Conservation (phyloP, 2,797 vertebrate species). For the Dermochelys coriacea region DNA sequence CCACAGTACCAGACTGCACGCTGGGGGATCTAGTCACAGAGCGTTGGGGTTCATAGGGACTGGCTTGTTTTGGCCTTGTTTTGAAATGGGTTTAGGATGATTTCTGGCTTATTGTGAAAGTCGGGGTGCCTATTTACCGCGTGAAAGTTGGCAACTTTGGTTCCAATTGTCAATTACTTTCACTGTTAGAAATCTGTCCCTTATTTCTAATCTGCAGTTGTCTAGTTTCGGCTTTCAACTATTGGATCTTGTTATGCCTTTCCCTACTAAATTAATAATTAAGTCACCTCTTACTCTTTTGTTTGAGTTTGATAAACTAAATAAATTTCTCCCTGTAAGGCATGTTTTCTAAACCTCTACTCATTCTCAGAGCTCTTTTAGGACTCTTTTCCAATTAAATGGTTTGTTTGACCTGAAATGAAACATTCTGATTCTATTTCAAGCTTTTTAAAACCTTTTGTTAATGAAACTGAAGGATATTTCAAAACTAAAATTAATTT, state of each 20-base stretch:
- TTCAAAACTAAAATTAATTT: background rate
- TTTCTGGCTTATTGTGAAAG: too few species aligned
- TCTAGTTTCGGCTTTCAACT: background rate
- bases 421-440: background rate
- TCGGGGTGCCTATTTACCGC: too few species aligned
- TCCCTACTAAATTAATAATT: background rate
- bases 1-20: too few species aligned
- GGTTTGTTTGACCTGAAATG: background rate
- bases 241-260: background rate
- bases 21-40: too few species aligned
- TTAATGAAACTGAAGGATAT: background rate
- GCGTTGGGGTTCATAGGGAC: too few species aligned
- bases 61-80: too few species aligned
- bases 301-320: background rate
- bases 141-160: too few species aligned
- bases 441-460: background rate
- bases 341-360: background rate
- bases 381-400: background rate
- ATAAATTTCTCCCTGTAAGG: background rate
- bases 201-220: background rate
- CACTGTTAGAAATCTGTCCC: background rate
- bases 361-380: background rate
- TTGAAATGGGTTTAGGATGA: too few species aligned
- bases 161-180: background rate
- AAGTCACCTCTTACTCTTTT: background rate